These are phyloP conservation scores for Sylvia atricapilla DNA, from an alignment of 2,113 vertebrate genomes.

Conservation along the genomic window DNA sequence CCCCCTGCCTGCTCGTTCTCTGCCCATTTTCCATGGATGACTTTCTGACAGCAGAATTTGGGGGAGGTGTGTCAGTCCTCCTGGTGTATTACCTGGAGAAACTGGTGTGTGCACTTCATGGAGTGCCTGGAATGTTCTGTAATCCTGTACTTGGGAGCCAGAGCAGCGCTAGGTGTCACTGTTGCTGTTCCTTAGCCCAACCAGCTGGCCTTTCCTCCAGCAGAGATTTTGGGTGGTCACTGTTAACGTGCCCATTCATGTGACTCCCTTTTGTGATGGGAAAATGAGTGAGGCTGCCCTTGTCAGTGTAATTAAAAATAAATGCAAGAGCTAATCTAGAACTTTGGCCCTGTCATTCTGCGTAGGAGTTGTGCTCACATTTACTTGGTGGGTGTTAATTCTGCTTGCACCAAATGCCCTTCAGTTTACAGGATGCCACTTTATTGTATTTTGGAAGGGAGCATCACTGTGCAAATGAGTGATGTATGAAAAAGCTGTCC, in stretches of 20 bases:
- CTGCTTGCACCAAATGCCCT: background rate
- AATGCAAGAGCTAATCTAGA: background rate
- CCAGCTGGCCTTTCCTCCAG: background rate
- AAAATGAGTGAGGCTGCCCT: background rate
- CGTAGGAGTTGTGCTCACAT: background rate
- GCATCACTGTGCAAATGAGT: background rate
- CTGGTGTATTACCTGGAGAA: background rate
- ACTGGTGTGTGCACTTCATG: rapidly evolving
- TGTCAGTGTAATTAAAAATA: background rate
- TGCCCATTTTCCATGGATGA: background rate
- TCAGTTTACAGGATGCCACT: background rate
- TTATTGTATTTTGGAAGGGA: background rate
- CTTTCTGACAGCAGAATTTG: background rate
- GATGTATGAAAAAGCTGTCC: background rate
- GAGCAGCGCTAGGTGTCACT: conserved; percentile 40
- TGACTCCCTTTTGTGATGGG: background rate
- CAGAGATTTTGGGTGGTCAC: background rate
- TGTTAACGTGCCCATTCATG: background rate
- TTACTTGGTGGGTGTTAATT: background rate
- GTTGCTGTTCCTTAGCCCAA: background rate
- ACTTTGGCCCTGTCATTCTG: background rate
- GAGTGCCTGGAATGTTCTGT: too few species aligned
- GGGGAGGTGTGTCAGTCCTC: background rate
- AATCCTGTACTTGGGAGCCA: background rate
- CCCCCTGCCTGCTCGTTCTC: background rate